These are phyloP conservation scores for Latrodectus hesperus DNA, from an alignment of 2,888 invertebrate species.

Conservation along the genomic window DNA sequence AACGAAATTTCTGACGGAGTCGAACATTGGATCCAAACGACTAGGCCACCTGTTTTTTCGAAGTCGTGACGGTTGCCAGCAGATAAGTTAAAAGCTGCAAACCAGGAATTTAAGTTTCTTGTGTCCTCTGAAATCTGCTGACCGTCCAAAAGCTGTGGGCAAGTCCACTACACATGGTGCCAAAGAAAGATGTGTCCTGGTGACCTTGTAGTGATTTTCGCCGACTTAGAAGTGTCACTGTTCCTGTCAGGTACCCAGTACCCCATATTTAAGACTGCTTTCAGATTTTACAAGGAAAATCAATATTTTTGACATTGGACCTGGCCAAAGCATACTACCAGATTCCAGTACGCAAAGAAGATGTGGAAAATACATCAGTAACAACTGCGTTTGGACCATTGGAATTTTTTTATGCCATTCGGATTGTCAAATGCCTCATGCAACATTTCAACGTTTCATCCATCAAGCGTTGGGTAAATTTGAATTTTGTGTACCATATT, in stretches of 20 bases:
- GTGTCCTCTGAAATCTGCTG: background rate
- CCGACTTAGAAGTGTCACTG: constrained; percentile 73
- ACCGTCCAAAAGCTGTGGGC: constrained; percentile 13
- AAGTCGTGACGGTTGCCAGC: background rate
- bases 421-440: constrained; percentile 75
- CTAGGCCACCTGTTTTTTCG: constrained; percentile 7
- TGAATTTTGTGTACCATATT: no score
- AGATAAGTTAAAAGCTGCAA: background rate
- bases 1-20: background rate
- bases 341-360: constrained; percentile 54
- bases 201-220: constrained; percentile 75
- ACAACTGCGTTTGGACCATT: constrained; percentile 74
- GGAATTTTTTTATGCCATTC: constrained; percentile 74
- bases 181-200: constrained; percentile 21
- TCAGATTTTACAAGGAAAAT: constrained; percentile 70
- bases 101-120: constrained; percentile 32
- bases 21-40: constrained; percentile 20
- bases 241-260: constrained; percentile 74
- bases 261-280: constrained; percentile 74
- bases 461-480: no score
- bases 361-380: constrained; percentile 75
- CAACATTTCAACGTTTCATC: constrained; percentile 72
- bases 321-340: constrained; percentile 22
- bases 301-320: constrained; percentile 10
- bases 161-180: constrained; percentile 30